phyloP scores from a whole-genome alignment of 2,113 vertebrate genomes.

The Proterorhinus semilunaris region DNA sequence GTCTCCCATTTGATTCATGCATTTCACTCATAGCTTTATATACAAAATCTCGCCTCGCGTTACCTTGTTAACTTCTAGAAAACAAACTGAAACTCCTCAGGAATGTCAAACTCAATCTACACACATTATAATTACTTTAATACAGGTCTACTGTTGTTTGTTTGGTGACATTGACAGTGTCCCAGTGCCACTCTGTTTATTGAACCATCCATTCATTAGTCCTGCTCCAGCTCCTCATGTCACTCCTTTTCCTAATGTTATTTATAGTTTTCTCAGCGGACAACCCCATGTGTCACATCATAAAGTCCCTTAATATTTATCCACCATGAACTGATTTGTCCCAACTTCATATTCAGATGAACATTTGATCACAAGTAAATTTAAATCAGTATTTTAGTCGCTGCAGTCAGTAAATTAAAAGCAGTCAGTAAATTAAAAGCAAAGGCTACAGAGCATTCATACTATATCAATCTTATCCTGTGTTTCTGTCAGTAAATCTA shows the following conservation, averaged over 20 bases:
- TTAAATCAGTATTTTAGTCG: too few relatives aligned
- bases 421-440: too few relatives aligned
- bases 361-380: too few relatives aligned
- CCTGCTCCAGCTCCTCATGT: background rate
- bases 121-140: too few relatives aligned
- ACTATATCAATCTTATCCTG: background rate
- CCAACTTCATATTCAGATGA: too few relatives aligned
- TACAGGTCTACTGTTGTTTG: background rate
- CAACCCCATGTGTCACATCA: background rate
- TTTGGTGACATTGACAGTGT: slow-evolving; percentile 2
- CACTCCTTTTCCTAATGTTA: background rate
- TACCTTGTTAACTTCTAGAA: too few relatives aligned
- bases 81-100: too few relatives aligned
- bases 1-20: background rate
- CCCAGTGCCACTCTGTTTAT: background rate
- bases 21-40: too few relatives aligned
- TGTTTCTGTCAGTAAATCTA: slow-evolving; percentile 55
- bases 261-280: slow-evolving; percentile 4
- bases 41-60: too few relatives aligned
- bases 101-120: too few relatives aligned
- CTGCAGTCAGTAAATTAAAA: too few relatives aligned
- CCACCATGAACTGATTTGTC: background rate
- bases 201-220: slow-evolving; percentile 6
- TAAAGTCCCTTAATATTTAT: background rate
- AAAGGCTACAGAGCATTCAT: too few relatives aligned